Percentiles rank a stretch among this genome's conserved stretches.
These are phyloP conservation scores for Clarias platycephalus DNA, from an alignment of 2,797 vertebrate genomes.

Conservation along the genomic window DNA sequence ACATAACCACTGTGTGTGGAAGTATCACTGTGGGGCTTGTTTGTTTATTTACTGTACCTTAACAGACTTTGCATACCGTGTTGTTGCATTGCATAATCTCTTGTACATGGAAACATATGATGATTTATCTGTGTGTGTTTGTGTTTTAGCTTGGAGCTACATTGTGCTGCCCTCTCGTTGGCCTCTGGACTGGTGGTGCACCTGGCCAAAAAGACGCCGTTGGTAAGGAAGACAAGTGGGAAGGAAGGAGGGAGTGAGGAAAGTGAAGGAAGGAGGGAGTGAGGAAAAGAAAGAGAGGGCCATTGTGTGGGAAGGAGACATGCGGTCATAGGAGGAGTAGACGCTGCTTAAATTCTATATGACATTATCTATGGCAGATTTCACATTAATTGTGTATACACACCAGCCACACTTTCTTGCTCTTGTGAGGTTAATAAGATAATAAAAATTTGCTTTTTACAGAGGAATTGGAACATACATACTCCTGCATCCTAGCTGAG, in stretches of 20 bases:
- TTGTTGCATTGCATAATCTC: background rate
- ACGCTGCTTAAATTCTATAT: background rate
- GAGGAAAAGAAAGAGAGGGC: slow-evolving; percentile 12
- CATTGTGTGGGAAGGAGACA: slow-evolving; percentile 2
- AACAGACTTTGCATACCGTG: background rate
- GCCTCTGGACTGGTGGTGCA: slow-evolving; percentile 79
- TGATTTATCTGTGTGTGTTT: slow-evolving; percentile 37
- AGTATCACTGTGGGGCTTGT: background rate
- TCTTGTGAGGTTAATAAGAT: background rate
- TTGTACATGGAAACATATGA: slow-evolving; percentile 1
- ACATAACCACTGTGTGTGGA: background rate
- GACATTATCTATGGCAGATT: background rate
- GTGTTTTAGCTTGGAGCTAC: slow-evolving; percentile 84
- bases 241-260: background rate
- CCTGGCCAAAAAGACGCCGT: slow-evolving; percentile 65
- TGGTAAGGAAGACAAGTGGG: slow-evolving; percentile 75
- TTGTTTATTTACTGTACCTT: slow-evolving; percentile 10
- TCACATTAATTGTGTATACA: background rate
- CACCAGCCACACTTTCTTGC: background rate
- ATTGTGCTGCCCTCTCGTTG: slow-evolving; percentile 81
- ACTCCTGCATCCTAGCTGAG: background rate
- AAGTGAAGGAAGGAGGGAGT: background rate
- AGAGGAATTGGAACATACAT: background rate
- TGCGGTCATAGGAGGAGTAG: background rate
- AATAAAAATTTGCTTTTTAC: background rate